These are phyloP conservation scores for Amblyraja radiata DNA, from an alignment of 2,797 vertebrate genomes.

Conservation along the genomic window DNA sequence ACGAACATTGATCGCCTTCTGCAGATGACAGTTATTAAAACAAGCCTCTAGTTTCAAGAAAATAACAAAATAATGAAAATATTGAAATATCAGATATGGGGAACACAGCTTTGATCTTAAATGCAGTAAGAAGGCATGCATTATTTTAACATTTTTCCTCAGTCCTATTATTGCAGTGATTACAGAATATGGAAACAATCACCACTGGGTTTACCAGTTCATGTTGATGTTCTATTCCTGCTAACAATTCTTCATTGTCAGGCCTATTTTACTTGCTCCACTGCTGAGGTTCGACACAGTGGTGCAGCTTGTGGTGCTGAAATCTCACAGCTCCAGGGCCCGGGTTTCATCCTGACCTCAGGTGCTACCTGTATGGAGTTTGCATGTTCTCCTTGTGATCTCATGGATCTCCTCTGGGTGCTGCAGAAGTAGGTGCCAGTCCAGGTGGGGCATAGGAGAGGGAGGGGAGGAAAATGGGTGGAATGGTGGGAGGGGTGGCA, in stretches of 20 bases:
- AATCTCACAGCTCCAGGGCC: too few species aligned
- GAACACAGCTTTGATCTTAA: background rate
- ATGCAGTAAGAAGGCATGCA: background rate
- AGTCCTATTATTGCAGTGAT: background rate
- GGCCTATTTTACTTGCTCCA: background rate
- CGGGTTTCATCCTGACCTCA: too few species aligned
- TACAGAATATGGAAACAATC: background rate
- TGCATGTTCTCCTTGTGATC: too few species aligned
- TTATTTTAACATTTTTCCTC: background rate
- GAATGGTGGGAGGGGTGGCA: too few species aligned
- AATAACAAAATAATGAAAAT: background rate
- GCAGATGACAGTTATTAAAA: conserved; percentile 35
- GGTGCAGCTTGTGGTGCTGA: too few species aligned
- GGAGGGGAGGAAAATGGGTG: too few species aligned
- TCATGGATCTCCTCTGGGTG: too few species aligned
- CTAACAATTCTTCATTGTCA: too few species aligned
- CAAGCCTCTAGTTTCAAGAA: background rate
- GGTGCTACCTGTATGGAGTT: too few species aligned
- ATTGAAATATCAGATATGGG: background rate
- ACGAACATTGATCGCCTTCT: conserved; percentile 56
- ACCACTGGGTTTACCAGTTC: background rate
- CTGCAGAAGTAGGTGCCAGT: too few species aligned
- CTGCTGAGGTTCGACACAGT: background rate
- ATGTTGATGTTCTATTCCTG: too few species aligned
- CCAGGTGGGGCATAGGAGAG: too few species aligned